Base-by-base conservation (phyloP, 1,140 invertebrate species). In the Leptinotarsa defecta region DNA sequence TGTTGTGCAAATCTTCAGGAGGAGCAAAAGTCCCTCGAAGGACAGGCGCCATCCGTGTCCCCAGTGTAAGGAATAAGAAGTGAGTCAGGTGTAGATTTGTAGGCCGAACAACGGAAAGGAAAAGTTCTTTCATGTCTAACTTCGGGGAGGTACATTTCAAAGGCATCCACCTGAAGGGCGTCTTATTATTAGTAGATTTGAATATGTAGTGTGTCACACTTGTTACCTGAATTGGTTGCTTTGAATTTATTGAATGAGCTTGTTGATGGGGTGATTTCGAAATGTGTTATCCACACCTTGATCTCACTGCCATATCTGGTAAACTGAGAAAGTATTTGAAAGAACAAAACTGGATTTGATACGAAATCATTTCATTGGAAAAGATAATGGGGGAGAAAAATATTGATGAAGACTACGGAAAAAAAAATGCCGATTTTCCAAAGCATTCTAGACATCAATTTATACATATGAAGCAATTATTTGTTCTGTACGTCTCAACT, bases 1-100 rank as follows among this genome's bases (percentile, higher is more conserved):
- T 57, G 52, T 57, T 15, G 52, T 57, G 52, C 52, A 57, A 57
- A 57, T 57, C 52, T 57, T 57, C n/a, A 57, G 52, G n/a, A 57
- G 1, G n/a, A 57, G 52, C n/a, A 5, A 57, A 19, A 57, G 8
- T 43, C 34, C 34, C 8, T 43, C 34, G 34, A 43, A 43, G 34
- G 11, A 43, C 34, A 11, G 52, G 52, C 52, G 52, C 13, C 52
- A 57, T 57, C 52, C 52, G 6, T 17, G 52, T n/a, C 52, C 13
- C 13, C 52, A 43, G 34, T 57, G 52, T 19, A 57, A 57, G 52
- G n/a, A 57, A 57, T 57, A 4, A 19, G n/a, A 57, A n/a, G n/a
- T n/a, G 52, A n/a, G 52, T 57, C 52, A 57, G 52, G 52, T 57
- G 52, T 17, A 19, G 15, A 17, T 2, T 57, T 57, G 52, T 57